Conservation (phyloP, 2,113 vertebrate species). For the Psophia crepitans region DNA sequence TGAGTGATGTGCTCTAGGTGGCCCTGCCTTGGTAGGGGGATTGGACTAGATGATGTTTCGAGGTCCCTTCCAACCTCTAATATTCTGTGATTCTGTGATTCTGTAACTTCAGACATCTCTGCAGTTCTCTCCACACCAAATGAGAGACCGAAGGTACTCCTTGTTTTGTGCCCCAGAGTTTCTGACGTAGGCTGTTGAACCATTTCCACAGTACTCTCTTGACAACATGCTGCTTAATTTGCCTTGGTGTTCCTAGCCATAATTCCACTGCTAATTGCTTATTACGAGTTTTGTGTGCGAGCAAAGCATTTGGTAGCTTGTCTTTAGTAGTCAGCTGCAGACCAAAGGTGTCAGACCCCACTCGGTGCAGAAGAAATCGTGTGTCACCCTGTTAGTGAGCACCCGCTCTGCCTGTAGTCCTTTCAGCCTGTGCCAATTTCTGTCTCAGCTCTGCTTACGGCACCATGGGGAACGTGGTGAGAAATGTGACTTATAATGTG, state of each 20-base stretch:
- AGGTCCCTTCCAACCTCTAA: too few relatives aligned
- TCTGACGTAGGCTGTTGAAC: neutral
- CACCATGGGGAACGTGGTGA: neutral
- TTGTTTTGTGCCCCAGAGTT: neutral
- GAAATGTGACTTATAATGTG: neutral
- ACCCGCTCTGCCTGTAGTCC: accelerated
- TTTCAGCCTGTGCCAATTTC: neutral
- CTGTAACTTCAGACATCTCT: neutral
- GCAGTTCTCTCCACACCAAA: neutral
- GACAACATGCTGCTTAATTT: neutral
- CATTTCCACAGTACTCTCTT: neutral
- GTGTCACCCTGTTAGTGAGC: accelerated
- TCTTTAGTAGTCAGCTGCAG: neutral
- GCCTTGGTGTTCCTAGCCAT: neutral
- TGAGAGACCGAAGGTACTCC: neutral
- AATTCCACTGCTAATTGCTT: neutral
- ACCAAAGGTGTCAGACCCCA: neutral
- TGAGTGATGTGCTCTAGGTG: too few relatives aligned
- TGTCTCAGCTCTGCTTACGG: neutral
- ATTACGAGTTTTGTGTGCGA: neutral
- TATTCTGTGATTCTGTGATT: too few relatives aligned
- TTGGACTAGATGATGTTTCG: too few relatives aligned
- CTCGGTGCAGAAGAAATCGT: accelerated
- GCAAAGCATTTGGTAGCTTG: neutral
- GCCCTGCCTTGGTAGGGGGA: too few relatives aligned